Evolutionary conservation across 1,140 invertebrate genomes (phyloP), one percentile per base, ranked within the genome.

Genomic region (Papilio dardanus): DNA sequence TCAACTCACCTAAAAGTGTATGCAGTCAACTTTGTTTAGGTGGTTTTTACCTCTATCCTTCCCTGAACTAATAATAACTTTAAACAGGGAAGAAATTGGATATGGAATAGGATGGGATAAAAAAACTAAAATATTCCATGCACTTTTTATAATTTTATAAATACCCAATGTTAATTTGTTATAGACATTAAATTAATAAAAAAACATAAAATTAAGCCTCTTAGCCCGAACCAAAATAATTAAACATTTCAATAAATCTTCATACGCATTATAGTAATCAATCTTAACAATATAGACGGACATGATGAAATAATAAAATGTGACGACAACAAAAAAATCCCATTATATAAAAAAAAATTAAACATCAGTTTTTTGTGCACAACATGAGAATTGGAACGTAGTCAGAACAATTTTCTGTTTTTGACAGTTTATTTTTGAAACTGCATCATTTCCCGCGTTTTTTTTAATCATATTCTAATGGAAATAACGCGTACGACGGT

Each of bases 1-100:
- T 74, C 75, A 80, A 93, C 91, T 93, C 90, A 93, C 92, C 92
- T 88, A 91, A 91, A 91, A 91, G 90, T 89, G 90, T 89, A 85
- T 87, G 79, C 76, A 79, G 74, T 88, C 88, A 86, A 92, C 89
- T 92, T 89, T 93, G 79, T 85, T 87, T 91, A 93, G 91, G 91
- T 93, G 91, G 91, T 82, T 78, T 82, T 77, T 79, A 83, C 80
- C 88, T 93, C 89, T 93, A 90, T 92, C 90, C 91, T 93, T 92
- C 91, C 91, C 90, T 87, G 88, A 83, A 79, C 79, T 82, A 75
- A 74, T 79, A 74, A 31, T 30, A 58, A 74, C 77, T 42, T 76
- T 76, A 77, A 74, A 75, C 85, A 87, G 88, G 89, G 88, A 92
- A 91, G 88, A 89, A 90, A 83, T 86, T 5, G 71, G 71, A 50